Percentiles rank a stretch among this genome's conserved stretches.
Evolutionary conservation across 2,888 invertebrate species (phyloP).

Genomic region (Synergus umbraculus): DNA sequence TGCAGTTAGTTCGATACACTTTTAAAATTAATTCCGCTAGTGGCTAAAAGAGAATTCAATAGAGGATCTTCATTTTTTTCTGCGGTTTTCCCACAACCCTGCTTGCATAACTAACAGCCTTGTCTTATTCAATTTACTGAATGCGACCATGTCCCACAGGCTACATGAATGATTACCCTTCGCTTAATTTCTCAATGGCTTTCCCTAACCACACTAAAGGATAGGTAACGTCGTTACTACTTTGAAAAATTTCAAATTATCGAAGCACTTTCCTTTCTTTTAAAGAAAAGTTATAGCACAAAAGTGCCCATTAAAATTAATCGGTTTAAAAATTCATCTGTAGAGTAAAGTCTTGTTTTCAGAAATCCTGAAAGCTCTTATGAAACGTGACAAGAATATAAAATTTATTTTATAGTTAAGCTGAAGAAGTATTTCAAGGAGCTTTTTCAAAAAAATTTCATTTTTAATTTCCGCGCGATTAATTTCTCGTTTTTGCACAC

Average conservation of each 20-base stretch:
- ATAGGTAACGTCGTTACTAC: conserved; percentile 24
- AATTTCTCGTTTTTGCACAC: no score
- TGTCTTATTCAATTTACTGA: conserved; percentile 23
- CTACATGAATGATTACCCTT: conserved; percentile 30
- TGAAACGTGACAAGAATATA: not conserved
- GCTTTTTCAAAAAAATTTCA: no score
- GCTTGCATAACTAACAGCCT: conserved; percentile 1
- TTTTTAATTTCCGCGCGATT: no score
- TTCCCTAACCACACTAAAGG: conserved; percentile 1
- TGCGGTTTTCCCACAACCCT: not conserved
- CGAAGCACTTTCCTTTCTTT: conserved; percentile 24
- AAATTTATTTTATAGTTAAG: not conserved
- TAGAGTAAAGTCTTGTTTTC: not conserved
- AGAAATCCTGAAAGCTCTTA: not conserved
- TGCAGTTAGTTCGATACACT: not conserved
- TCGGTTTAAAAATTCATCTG: not conserved
- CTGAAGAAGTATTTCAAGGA: not conserved
- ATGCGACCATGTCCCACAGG: conserved; percentile 3
- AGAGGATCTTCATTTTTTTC: not conserved
- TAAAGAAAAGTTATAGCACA: not conserved
- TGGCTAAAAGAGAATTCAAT: not conserved
- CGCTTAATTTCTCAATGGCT: conserved; percentile 31
- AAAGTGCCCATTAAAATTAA: conserved; percentile 14
- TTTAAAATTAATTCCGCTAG: not conserved
- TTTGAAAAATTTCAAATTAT: conserved; percentile 24